Evolutionary conservation across 2,888 invertebrate genomes (phyloP).

Genomic region (Dynastes grantii): DNA sequence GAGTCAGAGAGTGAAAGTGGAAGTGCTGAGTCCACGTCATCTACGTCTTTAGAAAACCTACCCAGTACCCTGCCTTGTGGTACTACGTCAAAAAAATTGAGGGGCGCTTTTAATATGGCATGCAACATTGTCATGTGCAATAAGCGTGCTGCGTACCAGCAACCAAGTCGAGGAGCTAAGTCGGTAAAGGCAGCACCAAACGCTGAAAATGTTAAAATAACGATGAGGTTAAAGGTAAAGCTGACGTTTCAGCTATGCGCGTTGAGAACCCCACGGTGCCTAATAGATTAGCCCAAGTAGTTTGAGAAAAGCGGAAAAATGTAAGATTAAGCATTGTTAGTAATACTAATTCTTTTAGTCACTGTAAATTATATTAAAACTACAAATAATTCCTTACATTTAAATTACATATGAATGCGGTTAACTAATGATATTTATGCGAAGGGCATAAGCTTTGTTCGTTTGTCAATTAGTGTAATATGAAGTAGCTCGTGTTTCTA

Average conservation of each 20-base stretch:
- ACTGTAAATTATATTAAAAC: no score
- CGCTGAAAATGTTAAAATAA: conserved; percentile 72
- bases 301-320: neutral
- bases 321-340: no score
- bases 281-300: neutral
- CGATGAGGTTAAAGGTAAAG: no score
- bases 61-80: conserved; percentile 81
- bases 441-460: no score
- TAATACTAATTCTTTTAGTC: no score
- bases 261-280: no score
- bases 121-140: conserved; percentile 75
- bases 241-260: no score
- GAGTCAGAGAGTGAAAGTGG: neutral
- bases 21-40: conserved; percentile 67
- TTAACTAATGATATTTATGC: no score
- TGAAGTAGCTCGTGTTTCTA: no score
- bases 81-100: conserved; percentile 84
- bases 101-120: conserved; percentile 78
- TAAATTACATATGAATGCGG: no score
- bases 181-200: conserved; percentile 63
- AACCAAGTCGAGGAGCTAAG: conserved; percentile 72
- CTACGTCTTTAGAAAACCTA: conserved; percentile 82
- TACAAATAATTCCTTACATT: no score
- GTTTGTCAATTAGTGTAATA: no score
- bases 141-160: conserved; percentile 72